Percentiles rank a stretch among this genome's conserved stretches.
phyloP scores from a whole-genome alignment of 2,113 vertebrate genomes.

The Pygoscelis adeliae region DNA sequence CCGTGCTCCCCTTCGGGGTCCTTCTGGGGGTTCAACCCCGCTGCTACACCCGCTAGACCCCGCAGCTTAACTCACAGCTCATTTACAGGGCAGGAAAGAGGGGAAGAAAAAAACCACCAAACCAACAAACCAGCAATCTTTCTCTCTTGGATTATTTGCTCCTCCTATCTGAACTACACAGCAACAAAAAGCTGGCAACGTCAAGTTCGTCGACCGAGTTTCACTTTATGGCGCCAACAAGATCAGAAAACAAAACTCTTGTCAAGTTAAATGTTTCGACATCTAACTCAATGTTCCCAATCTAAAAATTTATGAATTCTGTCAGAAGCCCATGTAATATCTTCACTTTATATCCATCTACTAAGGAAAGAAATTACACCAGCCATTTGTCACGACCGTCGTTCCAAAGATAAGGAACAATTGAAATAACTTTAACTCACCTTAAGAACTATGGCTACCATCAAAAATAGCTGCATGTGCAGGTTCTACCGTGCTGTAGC shows the following conservation, averaged over 20 bases:
- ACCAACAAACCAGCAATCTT: not conserved
- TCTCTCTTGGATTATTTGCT: not conserved
- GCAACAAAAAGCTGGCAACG: constrained; percentile 14
- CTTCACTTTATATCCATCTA: constrained; percentile 54
- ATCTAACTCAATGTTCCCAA: constrained; percentile 58
- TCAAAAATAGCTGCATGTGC: constrained; percentile 41
- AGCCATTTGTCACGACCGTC: constrained; percentile 70
- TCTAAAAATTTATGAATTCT: constrained; percentile 66
- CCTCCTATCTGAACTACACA: not conserved
- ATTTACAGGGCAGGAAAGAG: accelerated
- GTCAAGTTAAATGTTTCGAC: constrained; percentile 65
- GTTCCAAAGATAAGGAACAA: constrained; percentile 64
- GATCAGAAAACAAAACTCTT: constrained; percentile 62
- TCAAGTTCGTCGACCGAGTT: not conserved
- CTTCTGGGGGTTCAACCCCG: accelerated
- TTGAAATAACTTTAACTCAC: constrained; percentile 63
- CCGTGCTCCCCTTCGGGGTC: not conserved
- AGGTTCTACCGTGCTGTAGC: not conserved
- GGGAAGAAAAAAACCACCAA: not conserved
- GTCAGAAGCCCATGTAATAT: constrained; percentile 39
- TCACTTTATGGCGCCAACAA: constrained; percentile 30
- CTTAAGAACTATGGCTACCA: constrained; percentile 45
- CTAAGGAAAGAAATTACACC: constrained; percentile 68
- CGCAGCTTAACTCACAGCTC: not conserved
- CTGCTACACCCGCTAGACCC: not conserved